Conservation (phyloP, 2,888 invertebrate genomes). For the Drosophila nigricruria region DNA sequence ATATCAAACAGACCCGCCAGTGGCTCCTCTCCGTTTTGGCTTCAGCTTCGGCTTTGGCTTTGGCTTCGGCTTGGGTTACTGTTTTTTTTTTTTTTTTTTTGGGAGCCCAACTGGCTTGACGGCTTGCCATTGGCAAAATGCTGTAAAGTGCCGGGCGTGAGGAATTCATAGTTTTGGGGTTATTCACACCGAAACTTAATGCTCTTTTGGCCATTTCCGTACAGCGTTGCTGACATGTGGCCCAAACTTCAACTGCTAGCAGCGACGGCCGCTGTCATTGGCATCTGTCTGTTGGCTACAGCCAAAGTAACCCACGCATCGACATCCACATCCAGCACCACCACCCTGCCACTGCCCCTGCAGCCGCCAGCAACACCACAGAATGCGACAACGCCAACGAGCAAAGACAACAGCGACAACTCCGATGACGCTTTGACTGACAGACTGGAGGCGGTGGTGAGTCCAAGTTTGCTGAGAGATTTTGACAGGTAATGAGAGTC, state of each 20-base stretch:
- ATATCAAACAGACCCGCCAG: slow-evolving; percentile 43
- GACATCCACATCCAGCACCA: slow-evolving; percentile 31
- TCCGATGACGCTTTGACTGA: slow-evolving; percentile 37
- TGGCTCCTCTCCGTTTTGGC: slow-evolving; percentile 8
- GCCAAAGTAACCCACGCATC: slow-evolving; percentile 39
- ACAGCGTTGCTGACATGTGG: slow-evolving; percentile 76
- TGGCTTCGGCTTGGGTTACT: not conserved
- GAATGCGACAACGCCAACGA: slow-evolving; percentile 76
- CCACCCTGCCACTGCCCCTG: slow-evolving; percentile 58
- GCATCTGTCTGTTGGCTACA: slow-evolving; percentile 71
- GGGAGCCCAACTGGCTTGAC: slow-evolving; percentile 56
- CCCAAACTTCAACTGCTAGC: slow-evolving; percentile 70
- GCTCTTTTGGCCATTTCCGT: slow-evolving; percentile 50
- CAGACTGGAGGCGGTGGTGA: slow-evolving; percentile 70
- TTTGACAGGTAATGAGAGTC: slow-evolving; percentile 72
- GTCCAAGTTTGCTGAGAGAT: slow-evolving; percentile 55
- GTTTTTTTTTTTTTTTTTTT: not conserved
- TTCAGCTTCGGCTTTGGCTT: not conserved
- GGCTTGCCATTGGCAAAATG: slow-evolving; percentile 41
- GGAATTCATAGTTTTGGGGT: slow-evolving; percentile 57
- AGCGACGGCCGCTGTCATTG: slow-evolving; percentile 67
- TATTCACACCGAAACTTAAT: slow-evolving; percentile 58
- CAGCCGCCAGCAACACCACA: slow-evolving; percentile 64
- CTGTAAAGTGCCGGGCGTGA: slow-evolving; percentile 39
- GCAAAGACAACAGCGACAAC: slow-evolving; percentile 57